phyloP scores from a whole-genome alignment of 2,888 invertebrate species.

The Cephus spinipes region DNA sequence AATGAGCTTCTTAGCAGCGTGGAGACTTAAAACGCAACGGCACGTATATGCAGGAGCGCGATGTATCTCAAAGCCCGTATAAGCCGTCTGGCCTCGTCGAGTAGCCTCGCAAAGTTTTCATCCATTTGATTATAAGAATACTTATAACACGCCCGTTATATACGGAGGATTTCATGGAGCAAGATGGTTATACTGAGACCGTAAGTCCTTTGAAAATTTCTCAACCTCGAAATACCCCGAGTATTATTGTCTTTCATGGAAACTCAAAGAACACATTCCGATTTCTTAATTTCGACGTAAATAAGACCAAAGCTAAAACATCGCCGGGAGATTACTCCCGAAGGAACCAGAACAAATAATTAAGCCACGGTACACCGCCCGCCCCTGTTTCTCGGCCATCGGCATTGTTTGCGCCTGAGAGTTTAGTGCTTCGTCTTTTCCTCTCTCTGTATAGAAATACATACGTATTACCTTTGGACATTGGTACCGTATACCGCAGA shows the following conservation, averaged over 20 bases:
- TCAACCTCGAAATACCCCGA: neutral
- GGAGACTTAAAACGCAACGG: slow-evolving; percentile 28
- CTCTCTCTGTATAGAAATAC: neutral
- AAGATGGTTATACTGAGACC: neutral
- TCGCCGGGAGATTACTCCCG: neutral
- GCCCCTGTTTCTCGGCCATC: slow-evolving; percentile 1
- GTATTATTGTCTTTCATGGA: neutral
- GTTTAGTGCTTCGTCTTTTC: neutral
- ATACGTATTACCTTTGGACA: neutral
- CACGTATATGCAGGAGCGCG: slow-evolving; percentile 36
- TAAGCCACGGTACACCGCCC: neutral
- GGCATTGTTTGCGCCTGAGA: neutral
- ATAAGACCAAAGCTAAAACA: neutral
- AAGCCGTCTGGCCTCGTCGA: neutral
- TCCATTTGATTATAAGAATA: neutral
- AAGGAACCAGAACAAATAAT: slow-evolving; percentile 1
- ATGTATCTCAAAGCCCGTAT: neutral
- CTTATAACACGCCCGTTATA: too few species aligned
- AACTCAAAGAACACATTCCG: neutral
- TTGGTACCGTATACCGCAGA: neutral
- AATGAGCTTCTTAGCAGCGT: slow-evolving; percentile 50
- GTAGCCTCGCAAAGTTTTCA: neutral
- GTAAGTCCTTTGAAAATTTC: neutral
- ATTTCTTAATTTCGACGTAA: neutral
- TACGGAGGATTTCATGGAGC: neutral